phyloP scores from a whole-genome alignment of 64 coral and sea anemone species.

The Cladopsammia gracilis region DNA sequence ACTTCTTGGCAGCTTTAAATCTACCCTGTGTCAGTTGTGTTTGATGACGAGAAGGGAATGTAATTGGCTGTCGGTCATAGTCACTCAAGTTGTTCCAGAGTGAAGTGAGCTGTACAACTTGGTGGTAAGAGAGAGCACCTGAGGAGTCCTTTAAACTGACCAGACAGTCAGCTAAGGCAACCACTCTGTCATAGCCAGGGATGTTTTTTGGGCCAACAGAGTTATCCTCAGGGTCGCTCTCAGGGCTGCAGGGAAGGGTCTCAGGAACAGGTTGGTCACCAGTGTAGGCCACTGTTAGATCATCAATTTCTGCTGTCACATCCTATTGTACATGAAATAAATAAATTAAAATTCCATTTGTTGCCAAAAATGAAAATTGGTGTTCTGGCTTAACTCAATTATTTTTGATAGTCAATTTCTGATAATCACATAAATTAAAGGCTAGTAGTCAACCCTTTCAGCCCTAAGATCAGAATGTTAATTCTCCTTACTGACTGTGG shows the following conservation, averaged over 20 bases:
- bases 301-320: slow-evolving; percentile 10
- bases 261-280: background rate
- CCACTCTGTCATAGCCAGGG: background rate
- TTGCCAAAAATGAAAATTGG: background rate
- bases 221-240: background rate
- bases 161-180: slow-evolving; percentile 4
- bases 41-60: background rate
- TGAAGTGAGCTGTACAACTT: background rate
- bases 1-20: slow-evolving; percentile 12
- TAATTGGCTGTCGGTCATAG: background rate
- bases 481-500: no score
- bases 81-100: slow-evolving; percentile 9
- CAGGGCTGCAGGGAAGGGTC: no score
- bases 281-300: slow-evolving; percentile 1
- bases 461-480: no score
- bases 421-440: no score
- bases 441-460: no score
- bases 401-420: no score
- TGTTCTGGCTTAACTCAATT: no score
- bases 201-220: background rate
- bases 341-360: no score
- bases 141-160: background rate
- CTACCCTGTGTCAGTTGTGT: background rate
- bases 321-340: background rate
- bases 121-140: background rate